Evolutionary conservation across 2,113 vertebrate genomes (phyloP), one percentile per base, ranked within the genome.

Genomic region (Notarius lentiginosus): DNA sequence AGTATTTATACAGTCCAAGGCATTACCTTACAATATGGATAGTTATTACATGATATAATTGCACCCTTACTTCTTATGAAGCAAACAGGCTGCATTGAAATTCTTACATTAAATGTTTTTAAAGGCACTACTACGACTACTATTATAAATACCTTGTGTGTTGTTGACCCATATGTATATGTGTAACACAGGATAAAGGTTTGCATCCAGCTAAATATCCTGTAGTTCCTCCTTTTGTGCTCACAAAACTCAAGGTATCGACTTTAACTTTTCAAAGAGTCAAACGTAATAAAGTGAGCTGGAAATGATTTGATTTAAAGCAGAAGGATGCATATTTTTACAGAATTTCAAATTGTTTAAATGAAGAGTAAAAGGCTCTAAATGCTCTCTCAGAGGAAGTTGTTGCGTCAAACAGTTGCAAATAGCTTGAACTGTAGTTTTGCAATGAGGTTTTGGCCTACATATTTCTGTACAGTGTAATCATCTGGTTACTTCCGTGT

Each of bases 1-100:
- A 92, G 93, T 79, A 58, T 56, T 79, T 34, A 27, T 18, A 30
- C 7, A 1, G 2, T 53, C 11, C 14, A 51, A 51, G 47, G 9
- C 22, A 14, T n/a, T 53, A n/a, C 5, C 41, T 41, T 41, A 41
- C 10, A 0, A n/a, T 56, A 22, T 11, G 27, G n/a, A 34, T 20
- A 27, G n/a, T 17, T 15, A 53, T 76, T n/a, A 6, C 47, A 49
- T 47, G 5, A 41, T 15, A 11, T 22, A 41, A 24, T 49, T 22
- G 49, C 72, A 8, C 15, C 4, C 0, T 15, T 75, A 24, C 72
- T 51, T 5, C 41, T 24, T 49, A 75, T 24, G 70, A 41, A 8
- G 34, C 34, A 20, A 73, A 73, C 15, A 49, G 1, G 70, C 17
- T 22, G 30, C 17, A 4, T 22, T 20, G 22, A 2, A 10, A 4